Base-by-base conservation (phyloP, 1,140 invertebrate species). In the Drosophila teissieri region DNA sequence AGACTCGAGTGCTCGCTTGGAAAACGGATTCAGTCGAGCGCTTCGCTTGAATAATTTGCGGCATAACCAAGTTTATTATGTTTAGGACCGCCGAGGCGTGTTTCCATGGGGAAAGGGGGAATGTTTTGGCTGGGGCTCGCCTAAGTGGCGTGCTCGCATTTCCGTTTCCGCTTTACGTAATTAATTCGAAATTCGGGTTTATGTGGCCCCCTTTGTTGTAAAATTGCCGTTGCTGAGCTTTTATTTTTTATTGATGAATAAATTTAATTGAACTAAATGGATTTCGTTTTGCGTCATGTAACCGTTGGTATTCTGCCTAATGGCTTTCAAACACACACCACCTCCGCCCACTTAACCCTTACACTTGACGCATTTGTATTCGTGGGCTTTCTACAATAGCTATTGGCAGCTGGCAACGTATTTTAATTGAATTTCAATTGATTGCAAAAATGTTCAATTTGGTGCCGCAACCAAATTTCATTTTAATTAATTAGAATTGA, bases 401-500 rank as follows among this genome's bases (percentile, higher is more conserved):
- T 57, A 49, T 52, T 42, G 39, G 67, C 73, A 84, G 63, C 51
- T 76, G 83, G 79, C 60, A 77, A 76, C 67, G 79, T 44, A 77
- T 84, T 89, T 89, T 89, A 89, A 89, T 89, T 89, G 84, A 89
- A 89, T 89, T 89, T 89, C 80, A 89, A 89, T 89, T 89, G 80
- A 89, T 89, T 89, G 84, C 84, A 78, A 89, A 88, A 80, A 84
- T 84, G 54, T 89, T 78, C 73, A 62, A 74, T 78, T 89, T 69
- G 62, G 70, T 69, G 62, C 68, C 67, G 45, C 75, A 65, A 34
- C 68, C 65, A 65, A 89, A 89, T 89, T 89, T 89, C 61, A 80
- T 84, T 89, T 80, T 84, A 84, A 89, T 89, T 84, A 89, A 89
- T 89, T 84, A 78, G 78, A 80, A 80, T 89, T 84, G 84, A 84